Evolutionary conservation across 2,113 vertebrate species (phyloP).

Genomic region (Phaethon lepturus): DNA sequence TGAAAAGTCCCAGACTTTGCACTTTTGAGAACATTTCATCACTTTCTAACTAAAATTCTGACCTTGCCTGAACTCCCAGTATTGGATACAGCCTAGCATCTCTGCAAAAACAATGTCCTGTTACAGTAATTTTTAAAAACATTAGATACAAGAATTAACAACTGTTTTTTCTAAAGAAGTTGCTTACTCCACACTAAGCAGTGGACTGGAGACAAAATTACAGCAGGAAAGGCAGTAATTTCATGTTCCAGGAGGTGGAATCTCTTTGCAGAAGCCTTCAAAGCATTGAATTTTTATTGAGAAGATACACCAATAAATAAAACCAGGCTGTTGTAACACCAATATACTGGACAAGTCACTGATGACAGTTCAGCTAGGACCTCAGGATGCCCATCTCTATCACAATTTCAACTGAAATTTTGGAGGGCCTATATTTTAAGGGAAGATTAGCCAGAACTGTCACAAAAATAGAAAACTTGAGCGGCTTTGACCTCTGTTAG

Average conservation of each 20-base stretch:
- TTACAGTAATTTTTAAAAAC: neutral
- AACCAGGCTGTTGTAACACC: fast-evolving
- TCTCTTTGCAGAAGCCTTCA: neutral
- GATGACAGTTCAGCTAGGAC: neutral
- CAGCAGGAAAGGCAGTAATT: neutral
- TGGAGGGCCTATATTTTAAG: neutral
- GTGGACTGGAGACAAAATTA: neutral
- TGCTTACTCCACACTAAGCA: neutral
- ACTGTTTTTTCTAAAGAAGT: neutral
- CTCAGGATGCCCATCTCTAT: neutral
- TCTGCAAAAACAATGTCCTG: neutral
- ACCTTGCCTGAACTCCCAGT: neutral
- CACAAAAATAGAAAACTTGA: neutral
- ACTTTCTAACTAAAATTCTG: neutral
- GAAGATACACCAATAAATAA: neutral
- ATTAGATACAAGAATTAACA: neutral
- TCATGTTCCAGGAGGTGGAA: neutral
- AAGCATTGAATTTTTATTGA: neutral
- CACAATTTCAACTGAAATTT: neutral
- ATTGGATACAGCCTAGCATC: neutral
- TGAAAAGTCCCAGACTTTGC: neutral
- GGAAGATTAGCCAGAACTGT: neutral
- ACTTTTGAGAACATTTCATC: neutral
- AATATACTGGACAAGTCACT: fast-evolving
- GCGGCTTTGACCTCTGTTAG: neutral